phyloP scores from a whole-genome alignment of 37 sponge, comb jelly and placozoan species.

The Geodia barretti region DNA sequence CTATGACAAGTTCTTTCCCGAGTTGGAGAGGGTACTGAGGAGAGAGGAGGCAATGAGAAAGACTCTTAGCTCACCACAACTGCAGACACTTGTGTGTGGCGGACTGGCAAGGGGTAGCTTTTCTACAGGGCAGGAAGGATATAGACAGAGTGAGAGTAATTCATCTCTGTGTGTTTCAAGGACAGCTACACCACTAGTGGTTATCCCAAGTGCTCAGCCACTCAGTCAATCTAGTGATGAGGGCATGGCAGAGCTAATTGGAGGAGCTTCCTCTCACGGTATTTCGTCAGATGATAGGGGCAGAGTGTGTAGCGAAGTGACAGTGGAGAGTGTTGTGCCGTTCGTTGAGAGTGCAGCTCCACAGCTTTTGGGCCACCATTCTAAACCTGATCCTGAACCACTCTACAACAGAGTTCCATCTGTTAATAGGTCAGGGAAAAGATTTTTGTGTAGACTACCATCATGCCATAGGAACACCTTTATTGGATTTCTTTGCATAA shows the following conservation, averaged over 20 bases:
- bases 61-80: neutral
- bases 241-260: neutral
- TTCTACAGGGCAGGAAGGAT: neutral
- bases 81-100: neutral
- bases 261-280: neutral
- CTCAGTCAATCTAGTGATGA: neutral
- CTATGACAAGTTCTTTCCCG: constrained; percentile 44
- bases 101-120: neutral
- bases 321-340: constrained; percentile 8
- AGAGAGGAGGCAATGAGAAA: neutral
- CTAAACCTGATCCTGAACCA: constrained; percentile 22
- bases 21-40: neutral
- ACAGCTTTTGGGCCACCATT: constrained; percentile 10
- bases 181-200: neutral
- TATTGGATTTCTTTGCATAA: no score
- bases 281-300: neutral
- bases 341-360: constrained; percentile 18
- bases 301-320: neutral
- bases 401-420: constrained; percentile 12
- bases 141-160: neutral
- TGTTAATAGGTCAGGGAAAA: constrained; percentile 26
- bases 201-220: neutral
- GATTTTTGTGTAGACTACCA: neutral
- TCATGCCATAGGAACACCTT: no score
- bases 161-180: neutral